Conservation (phyloP, 1,140 invertebrate species). For the Holcopasites calliopsidis region DNA sequence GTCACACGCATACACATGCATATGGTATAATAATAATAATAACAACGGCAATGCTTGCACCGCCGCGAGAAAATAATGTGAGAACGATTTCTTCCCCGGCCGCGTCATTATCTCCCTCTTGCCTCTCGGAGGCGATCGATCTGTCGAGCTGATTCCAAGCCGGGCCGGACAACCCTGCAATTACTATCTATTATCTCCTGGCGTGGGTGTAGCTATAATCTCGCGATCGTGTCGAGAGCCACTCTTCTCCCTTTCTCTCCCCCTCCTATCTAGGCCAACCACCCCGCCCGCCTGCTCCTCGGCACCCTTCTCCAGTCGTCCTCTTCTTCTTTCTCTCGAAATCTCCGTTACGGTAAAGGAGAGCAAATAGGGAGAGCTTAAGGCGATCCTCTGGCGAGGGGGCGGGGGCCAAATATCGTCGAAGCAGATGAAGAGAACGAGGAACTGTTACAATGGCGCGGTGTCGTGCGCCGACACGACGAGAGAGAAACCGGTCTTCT, state of each 20-base stretch:
- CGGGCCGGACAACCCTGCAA: conserved; percentile 63
- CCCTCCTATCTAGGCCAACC: background rate
- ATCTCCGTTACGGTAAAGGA: conserved; percentile 26
- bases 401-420: conserved; percentile 17
- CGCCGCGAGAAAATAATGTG: conserved; percentile 66
- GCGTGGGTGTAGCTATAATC: conserved; percentile 68
- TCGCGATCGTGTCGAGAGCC: conserved; percentile 66
- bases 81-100: conserved; percentile 61
- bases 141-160: conserved; percentile 63
- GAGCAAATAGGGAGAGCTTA: conserved; percentile 31
- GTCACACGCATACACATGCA: conserved; percentile 3
- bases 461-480: conserved; percentile 26
- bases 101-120: conserved; percentile 61
- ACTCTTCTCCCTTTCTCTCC: conserved; percentile 43
- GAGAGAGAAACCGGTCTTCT: conserved; percentile 34
- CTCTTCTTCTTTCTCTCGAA: conserved; percentile 7
- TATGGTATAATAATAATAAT: conserved; percentile 50
- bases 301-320: background rate
- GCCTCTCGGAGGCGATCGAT: conserved; percentile 55
- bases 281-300: background rate
- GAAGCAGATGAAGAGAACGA: conserved; percentile 32
- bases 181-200: conserved; percentile 68
- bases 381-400: background rate
- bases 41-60: conserved; percentile 42
- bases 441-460: conserved; percentile 30